Conservation (phyloP, 2,888 invertebrate genomes). For the Therioaphis trifolii region DNA sequence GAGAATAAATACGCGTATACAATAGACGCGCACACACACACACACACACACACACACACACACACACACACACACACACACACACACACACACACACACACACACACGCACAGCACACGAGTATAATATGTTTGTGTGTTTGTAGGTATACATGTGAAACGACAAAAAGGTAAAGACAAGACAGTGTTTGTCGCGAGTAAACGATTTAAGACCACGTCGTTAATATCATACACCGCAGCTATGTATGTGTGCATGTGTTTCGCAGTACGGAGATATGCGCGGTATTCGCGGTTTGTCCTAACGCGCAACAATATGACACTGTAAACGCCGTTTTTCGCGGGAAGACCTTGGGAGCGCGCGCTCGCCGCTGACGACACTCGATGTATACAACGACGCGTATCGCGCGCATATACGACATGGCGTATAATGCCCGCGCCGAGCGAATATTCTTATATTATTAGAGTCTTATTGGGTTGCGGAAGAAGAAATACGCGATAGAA, state of each 20-base stretch:
- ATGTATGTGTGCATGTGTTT: too few species aligned
- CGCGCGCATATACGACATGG: neutral
- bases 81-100: too few species aligned
- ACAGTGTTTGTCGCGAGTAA: too few species aligned
- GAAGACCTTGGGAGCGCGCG: neutral
- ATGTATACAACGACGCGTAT: neutral
- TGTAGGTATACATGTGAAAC: too few species aligned
- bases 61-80: too few species aligned
- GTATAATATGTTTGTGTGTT: too few species aligned
- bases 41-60: neutral
- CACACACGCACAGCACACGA: too few species aligned
- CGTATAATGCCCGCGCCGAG: neutral
- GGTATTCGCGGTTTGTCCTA: neutral
- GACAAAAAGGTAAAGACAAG: too few species aligned
- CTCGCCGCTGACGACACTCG: too few species aligned
- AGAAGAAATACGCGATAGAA: neutral
- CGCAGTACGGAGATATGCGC: neutral
- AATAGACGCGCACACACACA: neutral
- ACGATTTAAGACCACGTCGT: too few species aligned
- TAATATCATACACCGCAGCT: neutral
- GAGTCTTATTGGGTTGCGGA: neutral
- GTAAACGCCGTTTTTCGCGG: too few species aligned
- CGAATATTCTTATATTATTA: conserved; percentile 8
- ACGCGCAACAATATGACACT: neutral
- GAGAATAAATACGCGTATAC: too few species aligned